phyloP scores from a whole-genome alignment of 2,888 invertebrate genomes.

The Cerceris rybyensis region DNA sequence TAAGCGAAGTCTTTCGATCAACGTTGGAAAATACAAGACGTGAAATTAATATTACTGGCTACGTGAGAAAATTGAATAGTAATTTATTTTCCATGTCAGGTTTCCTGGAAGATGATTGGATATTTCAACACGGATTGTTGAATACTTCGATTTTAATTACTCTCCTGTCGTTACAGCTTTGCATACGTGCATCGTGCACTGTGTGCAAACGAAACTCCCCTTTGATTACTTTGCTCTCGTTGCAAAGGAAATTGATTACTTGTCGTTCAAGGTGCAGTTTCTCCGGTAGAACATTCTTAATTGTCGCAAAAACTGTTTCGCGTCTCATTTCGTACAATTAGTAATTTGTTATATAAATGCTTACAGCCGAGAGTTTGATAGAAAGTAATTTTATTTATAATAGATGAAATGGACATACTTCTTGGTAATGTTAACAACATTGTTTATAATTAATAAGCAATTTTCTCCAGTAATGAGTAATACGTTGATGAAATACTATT shows the following conservation, averaged over 20 bases:
- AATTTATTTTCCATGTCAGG: neutral
- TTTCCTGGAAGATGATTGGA: constrained; percentile 1
- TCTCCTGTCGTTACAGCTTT: neutral
- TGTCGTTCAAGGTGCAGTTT: neutral
- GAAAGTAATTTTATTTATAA: too few species aligned
- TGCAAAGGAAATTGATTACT: constrained; percentile 1
- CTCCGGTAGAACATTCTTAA: neutral
- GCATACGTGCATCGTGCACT: too few species aligned
- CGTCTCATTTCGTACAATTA: neutral
- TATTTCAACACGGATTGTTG: neutral
- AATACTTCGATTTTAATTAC: neutral
- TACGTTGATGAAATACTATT: too few species aligned
- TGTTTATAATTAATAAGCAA: too few species aligned
- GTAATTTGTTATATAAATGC: neutral
- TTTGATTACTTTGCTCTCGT: constrained; percentile 2
- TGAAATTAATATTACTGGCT: neutral
- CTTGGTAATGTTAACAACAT: too few species aligned
- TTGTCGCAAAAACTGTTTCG: neutral
- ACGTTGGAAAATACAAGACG: neutral
- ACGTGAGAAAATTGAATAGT: neutral
- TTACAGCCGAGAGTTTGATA: neutral
- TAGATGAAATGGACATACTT: too few species aligned
- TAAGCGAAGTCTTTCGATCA: neutral
- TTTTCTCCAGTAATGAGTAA: too few species aligned
- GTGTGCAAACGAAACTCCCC: neutral